A percentile compares a stretch with the other conserved stretches of the same genome.
Evolutionary conservation across 2,113 vertebrate species (phyloP).

Genomic region (Dendrocopos noguchii): DNA sequence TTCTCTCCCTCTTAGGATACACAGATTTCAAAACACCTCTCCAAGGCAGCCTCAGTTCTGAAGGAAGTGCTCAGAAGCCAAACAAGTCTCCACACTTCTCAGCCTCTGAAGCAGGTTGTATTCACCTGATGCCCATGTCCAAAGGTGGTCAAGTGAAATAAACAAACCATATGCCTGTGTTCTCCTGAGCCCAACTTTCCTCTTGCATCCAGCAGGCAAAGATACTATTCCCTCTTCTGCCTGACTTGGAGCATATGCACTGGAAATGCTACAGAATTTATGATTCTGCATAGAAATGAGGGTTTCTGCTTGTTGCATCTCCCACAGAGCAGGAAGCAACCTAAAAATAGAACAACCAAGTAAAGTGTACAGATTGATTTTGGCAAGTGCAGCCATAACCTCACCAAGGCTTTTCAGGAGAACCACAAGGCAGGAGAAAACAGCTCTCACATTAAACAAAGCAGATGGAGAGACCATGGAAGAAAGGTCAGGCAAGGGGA

Average conservation of each 20-base stretch:
- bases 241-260: slow-evolving; percentile 32
- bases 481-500: not conserved
- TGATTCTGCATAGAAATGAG: slow-evolving; percentile 44
- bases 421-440: not conserved
- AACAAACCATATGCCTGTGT: not conserved
- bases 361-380: slow-evolving; percentile 19
- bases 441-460: not conserved
- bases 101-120: not conserved
- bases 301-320: slow-evolving; percentile 44
- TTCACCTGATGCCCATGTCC: not conserved
- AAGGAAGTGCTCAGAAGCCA: not conserved
- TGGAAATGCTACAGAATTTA: slow-evolving; percentile 37
- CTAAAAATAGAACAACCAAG: slow-evolving; percentile 26
- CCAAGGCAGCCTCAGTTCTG: not conserved
- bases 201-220: not conserved
- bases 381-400: slow-evolving; percentile 41
- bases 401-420: not conserved
- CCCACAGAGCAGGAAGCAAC: slow-evolving; percentile 37
- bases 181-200: not conserved
- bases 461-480: not conserved
- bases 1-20: not conserved
- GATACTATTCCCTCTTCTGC: not conserved
- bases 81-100: not conserved
- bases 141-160: not conserved
- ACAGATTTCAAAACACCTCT: not conserved